These are phyloP conservation scores for Ladona fulva DNA, from an alignment of 1,140 invertebrate species.

Conservation along the genomic window DNA sequence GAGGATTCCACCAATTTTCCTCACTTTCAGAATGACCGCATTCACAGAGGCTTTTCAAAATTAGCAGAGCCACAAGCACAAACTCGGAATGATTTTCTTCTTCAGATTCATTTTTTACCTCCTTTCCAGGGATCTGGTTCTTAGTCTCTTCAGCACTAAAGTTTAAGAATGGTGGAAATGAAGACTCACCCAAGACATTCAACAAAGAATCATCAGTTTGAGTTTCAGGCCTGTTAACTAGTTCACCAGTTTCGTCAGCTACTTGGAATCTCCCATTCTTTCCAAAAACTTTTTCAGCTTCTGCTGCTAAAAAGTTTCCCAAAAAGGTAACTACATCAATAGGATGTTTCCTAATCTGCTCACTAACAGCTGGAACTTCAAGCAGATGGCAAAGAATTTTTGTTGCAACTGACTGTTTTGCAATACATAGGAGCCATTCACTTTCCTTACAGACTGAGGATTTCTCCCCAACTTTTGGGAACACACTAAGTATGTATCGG, in stretches of 20 bases:
- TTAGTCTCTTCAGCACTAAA: background rate
- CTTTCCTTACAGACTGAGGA: background rate
- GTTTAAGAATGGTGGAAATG: background rate
- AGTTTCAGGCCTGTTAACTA: background rate
- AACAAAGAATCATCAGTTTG: background rate
- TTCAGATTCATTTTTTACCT: background rate
- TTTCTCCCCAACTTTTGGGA: background rate
- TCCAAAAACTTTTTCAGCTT: slow-evolving; percentile 14
- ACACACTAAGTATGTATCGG: background rate
- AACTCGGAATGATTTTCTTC: background rate
- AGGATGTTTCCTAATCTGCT: slow-evolving; percentile 33
- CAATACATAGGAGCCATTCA: background rate
- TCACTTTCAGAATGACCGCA: slow-evolving; percentile 25
- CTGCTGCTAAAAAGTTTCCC: slow-evolving; percentile 27
- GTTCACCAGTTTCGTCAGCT: background rate
- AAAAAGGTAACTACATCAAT: slow-evolving; percentile 18
- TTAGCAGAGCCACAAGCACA: slow-evolving; percentile 25
- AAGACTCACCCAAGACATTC: background rate
- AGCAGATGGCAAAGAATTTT: slow-evolving; percentile 34
- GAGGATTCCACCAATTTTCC: slow-evolving; percentile 31
- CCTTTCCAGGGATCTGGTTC: background rate
- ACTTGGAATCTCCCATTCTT: background rate
- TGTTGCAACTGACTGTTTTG: slow-evolving; percentile 29
- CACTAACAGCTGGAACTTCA: slow-evolving; percentile 31
- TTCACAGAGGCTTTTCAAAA: slow-evolving; percentile 39